A percentile compares a stretch with the other conserved stretches of the same genome.
phyloP scores from a whole-genome alignment of 2,888 invertebrate species.

The Lutraria lutraria region DNA sequence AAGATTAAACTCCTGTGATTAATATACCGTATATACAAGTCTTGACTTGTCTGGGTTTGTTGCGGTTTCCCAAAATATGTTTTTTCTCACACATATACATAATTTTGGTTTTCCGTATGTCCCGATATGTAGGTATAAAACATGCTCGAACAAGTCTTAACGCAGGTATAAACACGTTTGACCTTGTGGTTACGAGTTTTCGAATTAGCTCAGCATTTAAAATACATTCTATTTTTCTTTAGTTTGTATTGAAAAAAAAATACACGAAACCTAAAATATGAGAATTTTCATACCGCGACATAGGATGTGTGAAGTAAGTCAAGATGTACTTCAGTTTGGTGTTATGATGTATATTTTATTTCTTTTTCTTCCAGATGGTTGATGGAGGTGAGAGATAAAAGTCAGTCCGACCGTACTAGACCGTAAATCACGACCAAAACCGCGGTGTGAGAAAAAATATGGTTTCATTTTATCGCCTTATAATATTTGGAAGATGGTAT shows the following conservation, averaged over 20 bases:
- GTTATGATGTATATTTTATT: neutral
- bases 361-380: neutral
- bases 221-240: neutral
- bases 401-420: slow-evolving; percentile 1
- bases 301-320: neutral
- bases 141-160: neutral
- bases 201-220: neutral
- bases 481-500: slow-evolving; percentile 10
- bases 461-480: neutral
- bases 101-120: neutral
- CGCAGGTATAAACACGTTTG: neutral
- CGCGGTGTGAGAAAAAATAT: slow-evolving; percentile 2
- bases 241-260: neutral
- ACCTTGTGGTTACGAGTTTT: neutral
- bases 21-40: neutral
- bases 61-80: slow-evolving; percentile 8
- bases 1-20: neutral
- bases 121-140: neutral
- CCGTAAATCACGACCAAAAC: slow-evolving; percentile 17
- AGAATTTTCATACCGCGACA: neutral
- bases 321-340: neutral
- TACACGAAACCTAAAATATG: neutral
- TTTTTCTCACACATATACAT: neutral
- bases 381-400: neutral
- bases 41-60: neutral